Percentiles rank a stretch among this genome's conserved stretches.
phyloP scores from a whole-genome alignment of 2,888 invertebrate species.

The Rhopalosiphum nymphaeae region DNA sequence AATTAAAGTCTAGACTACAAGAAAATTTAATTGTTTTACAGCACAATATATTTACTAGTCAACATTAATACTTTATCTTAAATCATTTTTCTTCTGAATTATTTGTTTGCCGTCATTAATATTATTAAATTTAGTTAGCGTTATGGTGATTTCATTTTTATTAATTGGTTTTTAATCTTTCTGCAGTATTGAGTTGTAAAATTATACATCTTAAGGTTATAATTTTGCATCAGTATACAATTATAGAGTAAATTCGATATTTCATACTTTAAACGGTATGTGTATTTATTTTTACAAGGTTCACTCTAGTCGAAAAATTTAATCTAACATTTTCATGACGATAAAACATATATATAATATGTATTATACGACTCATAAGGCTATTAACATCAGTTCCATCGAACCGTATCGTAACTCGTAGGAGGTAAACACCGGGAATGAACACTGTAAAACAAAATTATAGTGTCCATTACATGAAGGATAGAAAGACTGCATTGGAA shows the following conservation, averaged over 20 bases:
- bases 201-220: neutral
- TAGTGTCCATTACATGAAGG: constrained; percentile 53
- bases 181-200: neutral
- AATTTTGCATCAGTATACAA: neutral
- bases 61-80: neutral
- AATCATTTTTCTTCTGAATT: neutral
- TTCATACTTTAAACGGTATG: neutral
- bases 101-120: neutral
- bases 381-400: constrained; percentile 45
- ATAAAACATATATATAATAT: neutral
- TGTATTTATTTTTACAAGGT: neutral
- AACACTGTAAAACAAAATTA: constrained; percentile 50
- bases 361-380: neutral
- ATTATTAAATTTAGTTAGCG: neutral
- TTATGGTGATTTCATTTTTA: neutral
- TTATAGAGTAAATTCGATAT: neutral
- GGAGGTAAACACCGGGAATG: constrained; percentile 9
- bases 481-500: constrained; percentile 32
- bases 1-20: neutral
- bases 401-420: constrained; percentile 8
- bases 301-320: neutral
- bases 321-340: neutral
- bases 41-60: neutral
- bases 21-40: neutral
- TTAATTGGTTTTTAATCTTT: neutral